A percentile compares a stretch with the other conserved stretches of the same genome.
These are phyloP conservation scores for Motacilla tschutschensis DNA, from an alignment of 2,113 vertebrate species.

Conservation along the genomic window DNA sequence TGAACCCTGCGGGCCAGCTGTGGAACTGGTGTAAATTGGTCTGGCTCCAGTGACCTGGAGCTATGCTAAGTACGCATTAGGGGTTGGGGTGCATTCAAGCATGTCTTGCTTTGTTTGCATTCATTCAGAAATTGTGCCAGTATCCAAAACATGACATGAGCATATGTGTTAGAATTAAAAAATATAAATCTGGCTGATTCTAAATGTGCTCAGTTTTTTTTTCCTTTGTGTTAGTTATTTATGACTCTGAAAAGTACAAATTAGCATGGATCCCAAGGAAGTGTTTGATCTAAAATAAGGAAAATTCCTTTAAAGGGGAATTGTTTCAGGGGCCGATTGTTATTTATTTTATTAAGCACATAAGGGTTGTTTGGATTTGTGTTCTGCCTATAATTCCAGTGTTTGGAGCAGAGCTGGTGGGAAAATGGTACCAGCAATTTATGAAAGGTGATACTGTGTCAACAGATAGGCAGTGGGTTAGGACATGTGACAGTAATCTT, in stretches of 20 bases:
- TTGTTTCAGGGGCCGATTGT: not conserved
- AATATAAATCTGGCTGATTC: not conserved
- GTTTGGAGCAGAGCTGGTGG: constrained; percentile 37
- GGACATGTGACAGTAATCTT: constrained; percentile 52
- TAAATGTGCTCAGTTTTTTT: not conserved
- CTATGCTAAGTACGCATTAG: constrained; percentile 32
- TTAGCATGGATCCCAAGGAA: not conserved
- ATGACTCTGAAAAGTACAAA: not conserved
- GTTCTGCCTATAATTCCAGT: constrained; percentile 30
- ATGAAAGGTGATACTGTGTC: constrained; percentile 54
- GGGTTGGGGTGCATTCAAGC: not conserved
- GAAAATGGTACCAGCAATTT: constrained; percentile 54
- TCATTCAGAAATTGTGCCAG: constrained; percentile 9
- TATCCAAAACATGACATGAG: not conserved
- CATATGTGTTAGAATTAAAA: not conserved
- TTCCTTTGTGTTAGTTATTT: not conserved
- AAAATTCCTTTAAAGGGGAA: constrained; percentile 19
- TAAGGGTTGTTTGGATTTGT: constrained; percentile 26
- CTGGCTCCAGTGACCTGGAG: constrained; percentile 39
- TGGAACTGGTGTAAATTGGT: constrained; percentile 11
- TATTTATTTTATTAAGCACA: constrained; percentile 52
- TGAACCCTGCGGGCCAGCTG: not conserved
- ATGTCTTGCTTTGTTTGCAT: constrained; percentile 14
- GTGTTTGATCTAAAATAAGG: constrained; percentile 8
- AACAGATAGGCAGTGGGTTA: constrained; percentile 12